These are phyloP conservation scores for Lithobius niger DNA, from an alignment of 1,140 invertebrate genomes.

Conservation along the genomic window DNA sequence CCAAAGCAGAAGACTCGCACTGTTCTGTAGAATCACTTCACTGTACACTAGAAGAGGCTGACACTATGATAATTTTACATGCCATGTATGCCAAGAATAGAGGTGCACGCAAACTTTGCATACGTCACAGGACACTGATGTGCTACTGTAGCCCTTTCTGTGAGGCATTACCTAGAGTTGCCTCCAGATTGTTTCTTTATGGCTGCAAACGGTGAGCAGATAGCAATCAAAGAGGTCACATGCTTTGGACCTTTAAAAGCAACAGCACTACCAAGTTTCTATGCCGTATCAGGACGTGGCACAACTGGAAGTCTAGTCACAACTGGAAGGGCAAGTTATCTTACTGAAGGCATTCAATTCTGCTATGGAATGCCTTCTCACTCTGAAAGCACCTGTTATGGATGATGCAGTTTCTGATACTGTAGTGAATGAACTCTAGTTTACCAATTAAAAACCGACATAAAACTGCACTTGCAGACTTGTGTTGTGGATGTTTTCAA, in stretches of 20 bases:
- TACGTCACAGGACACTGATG: background rate
- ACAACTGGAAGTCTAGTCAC: background rate
- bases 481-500: background rate
- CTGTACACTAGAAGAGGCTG: background rate
- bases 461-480: background rate
- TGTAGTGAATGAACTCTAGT: background rate
- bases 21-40: background rate
- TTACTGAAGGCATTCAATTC: too few relatives aligned
- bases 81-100: background rate
- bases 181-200: background rate
- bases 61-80: background rate
- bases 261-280: background rate
- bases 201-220: background rate
- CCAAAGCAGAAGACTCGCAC: background rate
- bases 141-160: background rate
- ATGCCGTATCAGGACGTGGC: background rate
- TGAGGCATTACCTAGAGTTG: background rate
- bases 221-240: background rate
- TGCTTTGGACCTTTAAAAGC: too few relatives aligned
- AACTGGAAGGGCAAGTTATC: too few relatives aligned
- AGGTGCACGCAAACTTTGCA: background rate
- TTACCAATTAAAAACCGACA: background rate
- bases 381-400: background rate
- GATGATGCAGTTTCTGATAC: background rate
- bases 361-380: background rate